phyloP scores from a whole-genome alignment of 92 coral and sea anemone genomes.

The Muricea muricata region DNA sequence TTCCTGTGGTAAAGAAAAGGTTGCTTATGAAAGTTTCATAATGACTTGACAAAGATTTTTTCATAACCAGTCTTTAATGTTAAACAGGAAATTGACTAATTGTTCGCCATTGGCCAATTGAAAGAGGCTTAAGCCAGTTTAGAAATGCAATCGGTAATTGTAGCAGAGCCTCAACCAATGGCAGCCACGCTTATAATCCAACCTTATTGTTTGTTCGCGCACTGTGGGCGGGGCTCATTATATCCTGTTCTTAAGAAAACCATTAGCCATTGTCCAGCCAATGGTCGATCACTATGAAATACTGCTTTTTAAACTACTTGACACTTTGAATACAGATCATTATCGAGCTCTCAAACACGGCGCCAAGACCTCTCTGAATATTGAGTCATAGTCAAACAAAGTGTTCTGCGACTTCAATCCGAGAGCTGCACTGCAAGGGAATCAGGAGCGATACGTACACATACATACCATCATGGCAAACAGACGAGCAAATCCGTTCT shows the following conservation, averaged over 20 bases:
- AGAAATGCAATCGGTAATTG: conserved; percentile 95
- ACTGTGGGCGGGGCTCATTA: conserved; percentile 92
- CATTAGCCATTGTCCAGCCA: conserved; percentile 90
- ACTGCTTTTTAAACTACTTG: conserved; percentile 99
- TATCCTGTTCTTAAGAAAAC: conserved; percentile 94
- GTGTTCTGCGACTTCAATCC: conserved; percentile 58
- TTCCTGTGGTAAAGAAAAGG: conserved; percentile 28
- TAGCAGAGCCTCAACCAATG: conserved; percentile 85
- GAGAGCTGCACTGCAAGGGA: neutral
- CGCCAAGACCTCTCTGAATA: conserved; percentile 98
- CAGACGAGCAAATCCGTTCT: conserved; percentile 82
- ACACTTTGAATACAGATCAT: conserved; percentile 99
- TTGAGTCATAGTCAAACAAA: conserved; percentile 93
- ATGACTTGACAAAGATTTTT: neutral
- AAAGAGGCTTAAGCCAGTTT: conserved; percentile 87
- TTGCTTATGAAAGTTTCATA: conserved; percentile 9
- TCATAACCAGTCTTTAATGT: conserved; percentile 14
- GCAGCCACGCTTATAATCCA: conserved; percentile 73
- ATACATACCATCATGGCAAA: conserved; percentile 67
- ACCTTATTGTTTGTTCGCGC: conserved; percentile 82
- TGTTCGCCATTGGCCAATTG: conserved; percentile 98
- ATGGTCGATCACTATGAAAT: conserved; percentile 81
- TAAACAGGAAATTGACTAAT: conserved; percentile 90
- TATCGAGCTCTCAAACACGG: conserved; percentile 98
- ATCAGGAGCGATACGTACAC: neutral